Conservation (phyloP, 2,113 vertebrate genomes). For the Reinhardtius hippoglossoides region DNA sequence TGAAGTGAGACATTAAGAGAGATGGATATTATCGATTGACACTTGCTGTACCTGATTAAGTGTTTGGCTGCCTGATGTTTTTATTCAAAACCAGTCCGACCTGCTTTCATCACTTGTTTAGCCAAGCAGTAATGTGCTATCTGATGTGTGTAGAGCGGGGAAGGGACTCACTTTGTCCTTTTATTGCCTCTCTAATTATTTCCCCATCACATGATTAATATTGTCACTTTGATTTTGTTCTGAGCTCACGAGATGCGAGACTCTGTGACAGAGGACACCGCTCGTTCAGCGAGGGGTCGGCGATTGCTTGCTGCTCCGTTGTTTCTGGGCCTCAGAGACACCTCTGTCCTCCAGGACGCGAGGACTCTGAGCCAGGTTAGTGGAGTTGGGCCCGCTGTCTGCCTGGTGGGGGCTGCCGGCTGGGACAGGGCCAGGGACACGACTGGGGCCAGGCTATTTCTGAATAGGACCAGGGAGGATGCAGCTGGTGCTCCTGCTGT, state of each 20-base stretch:
- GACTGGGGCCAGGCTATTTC: slow-evolving; percentile 62
- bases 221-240: slow-evolving; percentile 73
- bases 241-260: slow-evolving; percentile 37
- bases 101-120: slow-evolving; percentile 40
- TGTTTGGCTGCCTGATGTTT: no score
- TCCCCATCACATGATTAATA: slow-evolving; percentile 70
- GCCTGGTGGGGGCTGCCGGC: slow-evolving; percentile 7
- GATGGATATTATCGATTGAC: slow-evolving; percentile 12
- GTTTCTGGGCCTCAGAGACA: slow-evolving; percentile 27
- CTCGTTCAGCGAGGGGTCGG: slow-evolving; percentile 42
- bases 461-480: slow-evolving; percentile 71
- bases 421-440: slow-evolving; percentile 46
- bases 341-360: slow-evolving; percentile 28
- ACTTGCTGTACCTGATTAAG: background rate
- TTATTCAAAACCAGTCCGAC: background rate
- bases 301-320: slow-evolving; percentile 14
- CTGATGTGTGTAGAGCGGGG: slow-evolving; percentile 25
- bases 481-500: slow-evolving; percentile 74
- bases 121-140: slow-evolving; percentile 27
- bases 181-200: slow-evolving; percentile 69
- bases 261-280: slow-evolving; percentile 45
- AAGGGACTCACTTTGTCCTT: slow-evolving; percentile 37
- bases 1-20: background rate
- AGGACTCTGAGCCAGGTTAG: slow-evolving; percentile 14
- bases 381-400: slow-evolving; percentile 12